Evolutionary conservation across 2,113 vertebrate genomes (phyloP).

Genomic region (Holacanthus passer): DNA sequence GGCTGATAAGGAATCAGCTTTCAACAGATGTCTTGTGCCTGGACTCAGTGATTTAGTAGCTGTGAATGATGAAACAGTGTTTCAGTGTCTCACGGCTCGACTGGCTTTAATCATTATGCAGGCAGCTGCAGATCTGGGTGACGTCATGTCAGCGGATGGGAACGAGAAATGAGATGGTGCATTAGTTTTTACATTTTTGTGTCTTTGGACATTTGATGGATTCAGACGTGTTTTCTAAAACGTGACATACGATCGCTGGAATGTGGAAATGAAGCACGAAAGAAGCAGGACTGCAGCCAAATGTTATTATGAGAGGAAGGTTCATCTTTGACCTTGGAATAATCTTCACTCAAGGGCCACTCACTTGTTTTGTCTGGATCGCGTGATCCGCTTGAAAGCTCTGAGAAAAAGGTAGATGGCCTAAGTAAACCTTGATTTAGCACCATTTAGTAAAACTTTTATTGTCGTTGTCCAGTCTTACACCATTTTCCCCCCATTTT

Average conservation of each 20-base stretch:
- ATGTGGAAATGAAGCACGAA: slow-evolving; percentile 25
- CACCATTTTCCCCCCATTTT: too few relatives aligned
- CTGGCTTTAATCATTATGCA: slow-evolving; percentile 67
- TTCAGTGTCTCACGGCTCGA: slow-evolving; percentile 57
- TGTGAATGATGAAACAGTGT: slow-evolving; percentile 74
- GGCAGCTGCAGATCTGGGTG: slow-evolving; percentile 69
- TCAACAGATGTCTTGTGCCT: slow-evolving; percentile 69
- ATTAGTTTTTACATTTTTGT: slow-evolving; percentile 45
- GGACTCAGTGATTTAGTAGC: slow-evolving; percentile 68
- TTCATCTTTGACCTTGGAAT: slow-evolving; percentile 6
- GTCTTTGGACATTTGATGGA: slow-evolving; percentile 19
- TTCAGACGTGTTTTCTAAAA: slow-evolving; percentile 19
- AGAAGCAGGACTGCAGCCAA: not conserved
- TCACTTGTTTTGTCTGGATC: not conserved
- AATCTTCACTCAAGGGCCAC: not conserved
- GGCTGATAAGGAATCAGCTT: slow-evolving; percentile 71
- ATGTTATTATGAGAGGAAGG: not conserved
- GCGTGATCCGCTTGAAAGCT: not conserved
- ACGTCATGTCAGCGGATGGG: slow-evolving; percentile 63
- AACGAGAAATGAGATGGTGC: slow-evolving; percentile 38
- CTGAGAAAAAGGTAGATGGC: not conserved
- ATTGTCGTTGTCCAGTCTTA: too few relatives aligned
- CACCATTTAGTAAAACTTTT: not conserved
- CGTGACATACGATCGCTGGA: slow-evolving; percentile 23
- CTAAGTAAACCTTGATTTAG: too few relatives aligned